phyloP scores from a whole-genome alignment of 2,797 vertebrate species.

The Phoeniculus purpureus region DNA sequence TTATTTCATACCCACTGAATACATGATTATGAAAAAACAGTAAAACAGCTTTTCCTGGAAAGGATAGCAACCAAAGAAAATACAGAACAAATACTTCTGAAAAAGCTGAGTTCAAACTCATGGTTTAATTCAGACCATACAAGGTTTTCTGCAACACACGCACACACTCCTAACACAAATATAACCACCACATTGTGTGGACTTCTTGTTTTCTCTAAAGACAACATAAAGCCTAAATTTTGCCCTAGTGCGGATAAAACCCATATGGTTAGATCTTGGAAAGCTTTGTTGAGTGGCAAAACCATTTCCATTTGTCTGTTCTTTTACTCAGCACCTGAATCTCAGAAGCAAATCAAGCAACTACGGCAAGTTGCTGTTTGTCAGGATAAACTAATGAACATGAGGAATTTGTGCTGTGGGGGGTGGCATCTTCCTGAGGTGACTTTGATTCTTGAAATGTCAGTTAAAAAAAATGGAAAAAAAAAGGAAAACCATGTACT shows the following conservation, averaged over 20 bases:
- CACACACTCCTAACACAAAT: not conserved
- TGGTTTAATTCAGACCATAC: not conserved
- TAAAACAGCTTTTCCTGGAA: not conserved
- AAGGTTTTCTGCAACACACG: not conserved
- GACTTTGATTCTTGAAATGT: conserved; percentile 30
- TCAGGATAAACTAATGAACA: not conserved
- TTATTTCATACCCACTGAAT: not conserved
- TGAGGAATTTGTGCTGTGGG: not conserved
- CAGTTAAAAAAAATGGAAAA: not conserved
- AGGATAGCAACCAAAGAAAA: not conserved
- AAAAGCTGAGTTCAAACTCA: not conserved
- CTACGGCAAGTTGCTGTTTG: not conserved
- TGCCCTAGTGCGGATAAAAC: not conserved
- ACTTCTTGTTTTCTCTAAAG: not conserved
- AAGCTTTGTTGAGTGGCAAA: not conserved
- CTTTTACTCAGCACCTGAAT: not conserved
- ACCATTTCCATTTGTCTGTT: not conserved
- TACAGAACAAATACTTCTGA: not conserved
- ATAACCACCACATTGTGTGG: not conserved
- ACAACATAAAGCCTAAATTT: not conserved
- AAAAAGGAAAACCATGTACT: not conserved
- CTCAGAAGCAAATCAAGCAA: not conserved
- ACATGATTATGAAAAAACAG: not conserved
- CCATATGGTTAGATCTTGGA: not conserved
- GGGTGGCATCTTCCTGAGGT: not conserved